Percentiles rank a stretch among this genome's conserved stretches.
Evolutionary conservation across 2,113 vertebrate species (phyloP).

Genomic region (Numenius arquata): DNA sequence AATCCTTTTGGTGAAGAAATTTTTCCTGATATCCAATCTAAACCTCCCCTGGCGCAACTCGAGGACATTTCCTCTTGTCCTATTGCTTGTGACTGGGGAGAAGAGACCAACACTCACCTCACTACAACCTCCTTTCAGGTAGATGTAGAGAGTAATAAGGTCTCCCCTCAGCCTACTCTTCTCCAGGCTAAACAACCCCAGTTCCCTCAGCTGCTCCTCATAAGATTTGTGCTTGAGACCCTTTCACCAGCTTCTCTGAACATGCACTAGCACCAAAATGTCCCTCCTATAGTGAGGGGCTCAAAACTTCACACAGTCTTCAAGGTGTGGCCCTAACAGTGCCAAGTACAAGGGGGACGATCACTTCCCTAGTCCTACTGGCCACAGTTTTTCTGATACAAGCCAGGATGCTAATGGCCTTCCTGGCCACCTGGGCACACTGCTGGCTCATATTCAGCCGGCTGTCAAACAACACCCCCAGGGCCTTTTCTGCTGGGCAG

Average conservation of each 20-base stretch:
- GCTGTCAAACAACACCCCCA: neutral
- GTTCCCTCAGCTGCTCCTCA: neutral
- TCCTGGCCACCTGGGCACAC: neutral
- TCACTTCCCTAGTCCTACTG: neutral
- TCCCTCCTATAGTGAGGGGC: neutral
- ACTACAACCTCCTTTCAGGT: neutral
- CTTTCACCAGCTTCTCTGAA: neutral
- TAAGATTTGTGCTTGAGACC: neutral
- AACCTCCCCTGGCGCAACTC: neutral
- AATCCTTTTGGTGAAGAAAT: neutral
- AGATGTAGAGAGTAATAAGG: neutral
- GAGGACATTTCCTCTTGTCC: neutral
- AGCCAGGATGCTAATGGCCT: neutral
- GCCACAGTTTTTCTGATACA: neutral
- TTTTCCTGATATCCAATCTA: neutral
- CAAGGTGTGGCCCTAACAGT: neutral
- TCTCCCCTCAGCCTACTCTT: neutral
- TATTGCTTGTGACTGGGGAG: neutral
- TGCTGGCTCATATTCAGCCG: neutral
- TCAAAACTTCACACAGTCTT: neutral
- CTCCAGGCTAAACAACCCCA: neutral
- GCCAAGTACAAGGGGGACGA: neutral
- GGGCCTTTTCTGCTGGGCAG: neutral
- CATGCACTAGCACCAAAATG: neutral
- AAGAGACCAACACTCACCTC: neutral